Evolutionary conservation across 2,113 vertebrate genomes (phyloP), one percentile per base, ranked within the genome.

Genomic region (Melierax canorus): DNA sequence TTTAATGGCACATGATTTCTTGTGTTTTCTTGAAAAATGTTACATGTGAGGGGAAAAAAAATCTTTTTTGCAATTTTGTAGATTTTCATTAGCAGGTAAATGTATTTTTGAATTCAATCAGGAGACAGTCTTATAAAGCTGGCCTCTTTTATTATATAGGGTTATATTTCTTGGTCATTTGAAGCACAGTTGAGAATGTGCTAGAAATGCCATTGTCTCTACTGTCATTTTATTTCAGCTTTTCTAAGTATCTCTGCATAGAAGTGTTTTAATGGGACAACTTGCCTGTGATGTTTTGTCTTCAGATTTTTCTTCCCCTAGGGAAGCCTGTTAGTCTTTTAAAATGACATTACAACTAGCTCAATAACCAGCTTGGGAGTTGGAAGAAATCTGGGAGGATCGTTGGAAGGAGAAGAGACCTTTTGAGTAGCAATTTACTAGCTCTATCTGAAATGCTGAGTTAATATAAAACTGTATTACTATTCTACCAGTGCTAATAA

Each of bases 311-410:
- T 88, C 36, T 72, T 68, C n/a, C 86, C 53, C 53, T 63, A 41
- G 79, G 53, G 81, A 95, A 89, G 50, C 27, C 58, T 92, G 56
- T 78, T 94, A 83, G 76, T 90, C 71, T 97, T 96, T 91, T 91
- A 83, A 96, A 94, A 93, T 86, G 73, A 39, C 87, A n/a, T 93
- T 96, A 82, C 58, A 87, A 60, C 71, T 94, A 86, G 46, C 46
- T 90, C 83, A 81, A 62, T 95, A 94, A 91, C 69, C 19, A 88
- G 46, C 56, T 87, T 94, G 78, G 76, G 94, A 71, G 55, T 13
- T 74, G 46, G 76, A 93, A 76, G 85, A 76, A 90, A 29, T 80
- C 92, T 80, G 26, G n/a, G 48, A 92, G 53, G 77, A 79, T 79
- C 5, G 0, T 10, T 94, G 58, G 67, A 92, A 96, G 21, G 32